Evolutionary conservation across 2,113 vertebrate genomes (phyloP).

Genomic region (Mustelus asterias): DNA sequence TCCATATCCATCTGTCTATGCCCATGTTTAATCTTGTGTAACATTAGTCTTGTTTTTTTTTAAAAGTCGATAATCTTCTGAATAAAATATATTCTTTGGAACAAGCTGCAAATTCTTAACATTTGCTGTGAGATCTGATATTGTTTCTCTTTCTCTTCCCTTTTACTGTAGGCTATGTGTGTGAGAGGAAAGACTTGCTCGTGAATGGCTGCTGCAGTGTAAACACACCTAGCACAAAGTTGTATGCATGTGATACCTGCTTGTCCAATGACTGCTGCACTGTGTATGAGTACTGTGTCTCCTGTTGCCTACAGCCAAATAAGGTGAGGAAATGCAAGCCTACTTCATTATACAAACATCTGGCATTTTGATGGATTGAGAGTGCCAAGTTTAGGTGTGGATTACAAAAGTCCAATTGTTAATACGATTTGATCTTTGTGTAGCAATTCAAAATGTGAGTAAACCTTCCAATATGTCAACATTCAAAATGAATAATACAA

Average conservation of each 20-base stretch:
- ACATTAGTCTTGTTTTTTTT: not conserved
- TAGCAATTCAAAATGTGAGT: not conserved
- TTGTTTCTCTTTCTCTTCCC: not conserved
- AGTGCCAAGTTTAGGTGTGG: not conserved
- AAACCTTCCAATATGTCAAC: not conserved
- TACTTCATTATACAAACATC: not conserved
- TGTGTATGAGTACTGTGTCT: conserved; percentile 86
- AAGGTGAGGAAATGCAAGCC: conserved; percentile 62
- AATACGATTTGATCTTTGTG: not conserved
- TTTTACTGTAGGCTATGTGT: conserved; percentile 76
- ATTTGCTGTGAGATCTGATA: not conserved
- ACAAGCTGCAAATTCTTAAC: not conserved
- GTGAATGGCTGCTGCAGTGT: conserved; percentile 85
- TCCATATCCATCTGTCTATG: too few relatives aligned
- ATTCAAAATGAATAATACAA: not conserved
- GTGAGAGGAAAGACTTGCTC: conserved; percentile 84
- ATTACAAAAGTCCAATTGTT: not conserved
- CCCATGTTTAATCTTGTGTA: not conserved
- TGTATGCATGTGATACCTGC: conserved; percentile 82
- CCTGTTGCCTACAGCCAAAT: conserved; percentile 90
- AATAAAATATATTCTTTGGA: not conserved
- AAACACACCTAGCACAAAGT: conserved; percentile 61
- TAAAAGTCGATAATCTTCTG: not conserved
- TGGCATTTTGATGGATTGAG: not conserved
- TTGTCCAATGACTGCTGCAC: conserved; percentile 83